A percentile compares a stretch with the other conserved stretches of the same genome.
Evolutionary conservation across 2,888 invertebrate genomes (phyloP).

Genomic region (Leucania comma): DNA sequence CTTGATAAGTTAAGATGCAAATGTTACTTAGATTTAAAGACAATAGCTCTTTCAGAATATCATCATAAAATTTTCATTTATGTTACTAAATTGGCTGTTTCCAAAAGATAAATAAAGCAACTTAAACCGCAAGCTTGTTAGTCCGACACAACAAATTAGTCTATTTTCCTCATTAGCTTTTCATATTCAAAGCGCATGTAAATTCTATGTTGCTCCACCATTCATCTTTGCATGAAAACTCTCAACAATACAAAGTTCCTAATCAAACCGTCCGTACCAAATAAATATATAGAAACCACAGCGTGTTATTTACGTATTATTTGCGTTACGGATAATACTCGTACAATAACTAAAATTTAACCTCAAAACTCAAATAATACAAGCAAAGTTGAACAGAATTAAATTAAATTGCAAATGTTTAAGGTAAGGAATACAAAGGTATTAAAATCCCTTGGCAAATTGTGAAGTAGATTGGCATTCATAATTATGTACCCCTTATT

Average conservation of each 20-base stretch:
- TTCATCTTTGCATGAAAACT: slow-evolving; percentile 37
- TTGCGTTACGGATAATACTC: slow-evolving; percentile 47
- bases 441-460: slow-evolving; percentile 65
- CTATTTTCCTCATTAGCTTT: slow-evolving; percentile 30
- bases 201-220: slow-evolving; percentile 14
- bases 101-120: background rate
- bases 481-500: slow-evolving; percentile 69
- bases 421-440: slow-evolving; percentile 67
- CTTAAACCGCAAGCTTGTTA: slow-evolving; percentile 30
- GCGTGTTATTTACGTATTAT: slow-evolving; percentile 55
- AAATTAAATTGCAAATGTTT: slow-evolving; percentile 68
- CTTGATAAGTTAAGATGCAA: too few relatives aligned
- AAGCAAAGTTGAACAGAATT: slow-evolving; percentile 57
- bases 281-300: slow-evolving; percentile 47
- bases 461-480: slow-evolving; percentile 73
- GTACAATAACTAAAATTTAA: slow-evolving; percentile 62
- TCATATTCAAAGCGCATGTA: slow-evolving; percentile 45
- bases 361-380: slow-evolving; percentile 57
- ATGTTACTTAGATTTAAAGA: too few relatives aligned
- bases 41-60: too few relatives aligned
- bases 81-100: background rate
- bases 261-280: slow-evolving; percentile 46
- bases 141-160: slow-evolving; percentile 36
- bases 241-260: slow-evolving; percentile 19
- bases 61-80: background rate